Base-by-base conservation (phyloP, 1,140 invertebrate genomes). In the Temnothorax nylanderi region DNA sequence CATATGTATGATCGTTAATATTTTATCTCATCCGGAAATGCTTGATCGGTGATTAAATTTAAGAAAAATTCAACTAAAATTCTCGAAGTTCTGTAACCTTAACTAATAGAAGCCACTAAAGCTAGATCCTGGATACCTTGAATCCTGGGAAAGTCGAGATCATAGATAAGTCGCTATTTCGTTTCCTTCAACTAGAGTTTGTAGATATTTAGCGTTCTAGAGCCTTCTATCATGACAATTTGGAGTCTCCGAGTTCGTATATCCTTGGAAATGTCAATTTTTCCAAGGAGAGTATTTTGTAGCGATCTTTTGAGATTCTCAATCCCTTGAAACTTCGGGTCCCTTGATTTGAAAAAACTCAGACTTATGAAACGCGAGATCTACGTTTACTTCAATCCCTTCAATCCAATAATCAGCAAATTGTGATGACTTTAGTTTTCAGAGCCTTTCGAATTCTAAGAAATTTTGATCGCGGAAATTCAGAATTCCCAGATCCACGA, bases 41-140 rank as follows among this genome's bases (percentile, higher is more conserved):
- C 37, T 44, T 32, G n/a, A 60, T 77, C 37, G 58, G 13, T 78
- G 18, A 82, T 60, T 74, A 82, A 67, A 49, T 62, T 65, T 49
- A 58, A 58, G n/a, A 58, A 58, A 72, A 69, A 69, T 69, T 69
- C 41, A 75, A 75, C n/a, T 75, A 75, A 75, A 58, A 77, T 47
- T 67, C 51, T 69, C 32, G 32, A 37, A 51, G 21, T 11, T 78
- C 49, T 65, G 41, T 21, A 49, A 37, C 10, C n/a, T 81, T 81
- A 81, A 71, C 44, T 80, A 80, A 67, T 81, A 71, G 8, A 81
- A 54, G 32, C 62, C 47, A 69, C 44, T 69, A 44, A 81, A 81
- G 32, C 41, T 84, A 74, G 34, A 75, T 47, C 26, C 47, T 44
- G n/a, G 16, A 71, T 54, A 71, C 21, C 56, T 84, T 84, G 26